These are phyloP conservation scores for Scophthalmus maximus DNA, from an alignment of 2,113 vertebrate species.

Conservation along the genomic window DNA sequence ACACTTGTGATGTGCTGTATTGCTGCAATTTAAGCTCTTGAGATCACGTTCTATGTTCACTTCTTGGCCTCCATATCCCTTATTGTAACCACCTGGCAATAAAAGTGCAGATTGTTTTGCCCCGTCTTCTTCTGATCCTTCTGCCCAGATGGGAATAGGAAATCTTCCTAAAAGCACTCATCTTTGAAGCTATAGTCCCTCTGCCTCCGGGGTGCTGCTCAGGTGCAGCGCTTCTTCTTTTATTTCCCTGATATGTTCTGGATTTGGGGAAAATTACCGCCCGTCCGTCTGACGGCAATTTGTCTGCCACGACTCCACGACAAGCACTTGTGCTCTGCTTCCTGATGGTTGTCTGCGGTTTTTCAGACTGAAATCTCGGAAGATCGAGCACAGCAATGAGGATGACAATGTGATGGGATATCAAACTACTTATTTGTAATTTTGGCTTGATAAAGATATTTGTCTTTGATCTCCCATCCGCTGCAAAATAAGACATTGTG, in stretches of 20 bases:
- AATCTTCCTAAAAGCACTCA: conserved; percentile 56
- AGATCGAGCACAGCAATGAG: neutral
- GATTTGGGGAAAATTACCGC: conserved; percentile 63
- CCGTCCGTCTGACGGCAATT: conserved; percentile 26
- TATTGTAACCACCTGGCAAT: conserved; percentile 27
- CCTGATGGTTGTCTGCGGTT: conserved; percentile 18
- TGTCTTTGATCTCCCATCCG: conserved; percentile 16
- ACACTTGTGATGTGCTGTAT: neutral
- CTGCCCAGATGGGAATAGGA: conserved; percentile 30
- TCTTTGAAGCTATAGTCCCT: conserved; percentile 54
- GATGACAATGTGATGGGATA: conserved; percentile 13
- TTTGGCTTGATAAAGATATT: conserved; percentile 28
- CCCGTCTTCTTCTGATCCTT: conserved; percentile 20
- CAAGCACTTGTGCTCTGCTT: conserved; percentile 1
- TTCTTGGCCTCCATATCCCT: conserved; percentile 29
- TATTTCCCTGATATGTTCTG: conserved; percentile 60
- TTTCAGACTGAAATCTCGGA: conserved; percentile 24
- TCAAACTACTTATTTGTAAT: conserved; percentile 40
- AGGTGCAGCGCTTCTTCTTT: conserved; percentile 59
- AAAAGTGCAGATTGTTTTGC: conserved; percentile 50
- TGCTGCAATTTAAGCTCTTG: conserved; percentile 6
- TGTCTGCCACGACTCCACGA: conserved; percentile 25
- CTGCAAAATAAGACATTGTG: conserved; percentile 8
- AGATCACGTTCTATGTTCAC: conserved; percentile 20
- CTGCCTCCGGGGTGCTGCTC: conserved; percentile 53